These are phyloP conservation scores for Cetoscarus ocellatus DNA, from an alignment of 2,797 vertebrate species.

Conservation along the genomic window DNA sequence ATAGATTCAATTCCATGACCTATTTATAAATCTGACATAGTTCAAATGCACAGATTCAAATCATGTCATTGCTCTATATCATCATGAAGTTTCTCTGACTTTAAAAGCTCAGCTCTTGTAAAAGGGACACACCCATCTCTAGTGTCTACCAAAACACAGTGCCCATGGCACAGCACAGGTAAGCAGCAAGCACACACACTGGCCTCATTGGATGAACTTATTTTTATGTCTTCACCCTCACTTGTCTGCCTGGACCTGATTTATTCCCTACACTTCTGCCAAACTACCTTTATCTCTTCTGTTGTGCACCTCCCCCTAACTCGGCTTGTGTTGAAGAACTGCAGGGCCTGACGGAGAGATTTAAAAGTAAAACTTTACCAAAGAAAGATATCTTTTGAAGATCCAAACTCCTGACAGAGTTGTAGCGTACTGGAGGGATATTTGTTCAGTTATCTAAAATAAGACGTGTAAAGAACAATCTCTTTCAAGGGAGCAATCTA, in stretches of 20 bases:
- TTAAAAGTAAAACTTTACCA: conserved; percentile 58
- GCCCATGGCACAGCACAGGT: conserved; percentile 19
- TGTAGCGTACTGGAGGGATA: conserved; percentile 3
- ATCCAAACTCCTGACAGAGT: conserved; percentile 31
- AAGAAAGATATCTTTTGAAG: conserved; percentile 52
- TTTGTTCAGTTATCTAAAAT: conserved; percentile 24
- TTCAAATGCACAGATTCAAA: too few species aligned
- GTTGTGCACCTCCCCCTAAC: conserved; percentile 51
- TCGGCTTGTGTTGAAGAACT: conserved; percentile 36
- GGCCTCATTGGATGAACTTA: conserved; percentile 27
- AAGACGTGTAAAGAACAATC: conserved; percentile 8
- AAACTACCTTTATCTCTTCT: conserved; percentile 59
- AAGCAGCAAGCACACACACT: conserved; percentile 45
- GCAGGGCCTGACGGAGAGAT: conserved; percentile 35
- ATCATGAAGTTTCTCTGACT: too few species aligned
- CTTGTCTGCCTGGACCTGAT: conserved; percentile 45
- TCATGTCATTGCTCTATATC: too few species aligned
- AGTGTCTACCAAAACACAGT: too few species aligned
- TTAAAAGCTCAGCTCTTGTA: too few species aligned
- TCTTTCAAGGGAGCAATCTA: conserved; percentile 10
- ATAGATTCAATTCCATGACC: too few species aligned
- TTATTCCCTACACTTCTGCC: conserved; percentile 62
- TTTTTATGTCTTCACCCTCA: conserved; percentile 39
- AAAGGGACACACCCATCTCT: too few species aligned
- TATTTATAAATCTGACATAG: too few species aligned